Evolutionary conservation across 2,797 vertebrate species (phyloP).

Genomic region (Silurus lanzhouensis): DNA sequence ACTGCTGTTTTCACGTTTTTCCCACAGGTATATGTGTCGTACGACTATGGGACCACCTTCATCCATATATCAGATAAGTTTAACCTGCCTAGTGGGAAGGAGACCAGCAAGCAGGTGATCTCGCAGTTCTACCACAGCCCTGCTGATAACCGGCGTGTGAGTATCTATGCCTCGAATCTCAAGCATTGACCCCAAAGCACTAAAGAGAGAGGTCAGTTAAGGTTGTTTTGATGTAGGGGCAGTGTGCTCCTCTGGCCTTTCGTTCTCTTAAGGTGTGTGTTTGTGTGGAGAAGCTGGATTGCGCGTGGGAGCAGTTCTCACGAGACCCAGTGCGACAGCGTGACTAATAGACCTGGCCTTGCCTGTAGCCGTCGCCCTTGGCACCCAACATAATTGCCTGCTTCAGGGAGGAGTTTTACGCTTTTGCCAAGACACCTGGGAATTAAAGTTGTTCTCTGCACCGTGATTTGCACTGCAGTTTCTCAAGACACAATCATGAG

Average conservation of each 20-base stretch:
- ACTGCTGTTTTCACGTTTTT: not conserved
- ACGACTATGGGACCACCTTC: conserved; percentile 90
- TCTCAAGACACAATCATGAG: conserved; percentile 13
- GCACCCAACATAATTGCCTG: conserved; percentile 24
- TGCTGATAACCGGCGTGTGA: conserved; percentile 90
- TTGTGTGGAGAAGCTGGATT: not conserved
- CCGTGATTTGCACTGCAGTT: conserved; percentile 42
- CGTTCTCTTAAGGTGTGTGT: conserved; percentile 7
- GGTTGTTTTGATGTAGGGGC: not conserved
- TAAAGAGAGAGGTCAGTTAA: not conserved
- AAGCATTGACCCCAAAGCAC: not conserved
- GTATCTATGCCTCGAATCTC: conserved; percentile 49
- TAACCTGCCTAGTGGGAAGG: conserved; percentile 71
- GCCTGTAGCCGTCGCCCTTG: conserved; percentile 38
- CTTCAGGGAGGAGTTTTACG: conserved; percentile 9
- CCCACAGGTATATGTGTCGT: conserved; percentile 89
- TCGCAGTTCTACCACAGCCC: conserved; percentile 99
- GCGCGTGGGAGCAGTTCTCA: conserved; percentile 1
- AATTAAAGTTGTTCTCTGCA: conserved; percentile 26
- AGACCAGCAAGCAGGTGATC: conserved; percentile 81
- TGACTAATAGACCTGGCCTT: conserved; percentile 44
- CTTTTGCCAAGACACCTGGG: conserved; percentile 43
- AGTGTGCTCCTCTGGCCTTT: not conserved
- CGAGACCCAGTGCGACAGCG: conserved; percentile 8
- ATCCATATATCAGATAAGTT: conserved; percentile 84